phyloP scores from a whole-genome alignment of 2,113 vertebrate genomes.

The Falco punctatus region DNA sequence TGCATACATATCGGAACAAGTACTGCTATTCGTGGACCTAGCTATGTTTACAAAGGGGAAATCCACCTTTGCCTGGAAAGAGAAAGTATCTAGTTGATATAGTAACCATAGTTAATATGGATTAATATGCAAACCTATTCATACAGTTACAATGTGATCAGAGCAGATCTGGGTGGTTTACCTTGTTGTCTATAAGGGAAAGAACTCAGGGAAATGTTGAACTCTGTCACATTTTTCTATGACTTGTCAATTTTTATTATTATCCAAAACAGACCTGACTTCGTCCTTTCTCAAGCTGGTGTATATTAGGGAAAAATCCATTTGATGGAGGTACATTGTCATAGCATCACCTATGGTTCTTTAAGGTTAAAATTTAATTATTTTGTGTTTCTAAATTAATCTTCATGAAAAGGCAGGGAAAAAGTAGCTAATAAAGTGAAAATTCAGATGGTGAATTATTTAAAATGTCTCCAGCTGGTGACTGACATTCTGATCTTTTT shows the following conservation, averaged over 20 bases:
- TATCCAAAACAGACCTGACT: neutral
- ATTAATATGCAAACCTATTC: neutral
- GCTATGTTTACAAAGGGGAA: neutral
- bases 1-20: neutral
- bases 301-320: neutral
- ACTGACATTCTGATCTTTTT: neutral
- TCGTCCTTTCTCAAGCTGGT: neutral
- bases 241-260: neutral
- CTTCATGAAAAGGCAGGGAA: neutral
- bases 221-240: neutral
- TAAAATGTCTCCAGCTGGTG: neutral
- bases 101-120: neutral
- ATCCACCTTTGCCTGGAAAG: neutral
- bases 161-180: neutral
- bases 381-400: neutral
- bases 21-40: neutral
- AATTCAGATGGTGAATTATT: neutral
- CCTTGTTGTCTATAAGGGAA: neutral
- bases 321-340: neutral
- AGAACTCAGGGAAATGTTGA: neutral
- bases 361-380: neutral
- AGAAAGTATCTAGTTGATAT: neutral
- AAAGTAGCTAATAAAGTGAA: neutral
- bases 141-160: neutral
- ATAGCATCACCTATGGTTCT: neutral